Base-by-base conservation (phyloP, 2,113 vertebrate genomes). In the Ia io region DNA sequence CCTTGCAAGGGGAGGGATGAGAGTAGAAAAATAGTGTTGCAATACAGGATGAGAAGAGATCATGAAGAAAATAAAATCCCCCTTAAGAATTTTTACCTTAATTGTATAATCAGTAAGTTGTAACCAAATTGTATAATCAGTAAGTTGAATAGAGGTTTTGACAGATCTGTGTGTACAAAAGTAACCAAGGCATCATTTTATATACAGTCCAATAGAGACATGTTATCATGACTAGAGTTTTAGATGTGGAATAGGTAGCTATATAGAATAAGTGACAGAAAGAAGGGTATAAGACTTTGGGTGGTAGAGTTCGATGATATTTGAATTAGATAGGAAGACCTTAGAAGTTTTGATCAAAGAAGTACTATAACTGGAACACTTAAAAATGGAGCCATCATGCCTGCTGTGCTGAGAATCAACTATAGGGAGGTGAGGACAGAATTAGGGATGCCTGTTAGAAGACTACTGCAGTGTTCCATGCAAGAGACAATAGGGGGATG, bases 1-100 rank as follows among this genome's bases (percentile, higher is more conserved):
- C 20, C 9, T 28, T 14, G 47, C 14, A 53, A 5, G 12, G 8
- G 1, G 51, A 77, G 22, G 9, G 0, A 5, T 23, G 0, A 1
- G 0, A 37, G 28, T 49, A 71, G 42, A 40, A 77, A 76, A 86
- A 49, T 16, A 76, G 11, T 1, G 0, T 40, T 82, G 23, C 20
- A 17, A 42, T 35, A 12, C 3, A 80, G 20, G 11, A 17, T 76
- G 16, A 91, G 9, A 53, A 47, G 5, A 32, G 13, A 61, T 1
- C 22, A 77, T n/a, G n/a, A 65, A 71, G 17, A 16, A 88, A 88
- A 51, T 30, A 10, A 23, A 35, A n/a, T 28, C 17, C 2, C 0
- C 3, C 1, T 0, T 37, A 37, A 53, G 2, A 3, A 32, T 25
- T 80, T 84, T 79, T 47, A 74, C 18, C 12, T 28, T 77, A 56